Evolutionary conservation across 2,888 invertebrate genomes (phyloP).

Genomic region (Watsonalla binaria): DNA sequence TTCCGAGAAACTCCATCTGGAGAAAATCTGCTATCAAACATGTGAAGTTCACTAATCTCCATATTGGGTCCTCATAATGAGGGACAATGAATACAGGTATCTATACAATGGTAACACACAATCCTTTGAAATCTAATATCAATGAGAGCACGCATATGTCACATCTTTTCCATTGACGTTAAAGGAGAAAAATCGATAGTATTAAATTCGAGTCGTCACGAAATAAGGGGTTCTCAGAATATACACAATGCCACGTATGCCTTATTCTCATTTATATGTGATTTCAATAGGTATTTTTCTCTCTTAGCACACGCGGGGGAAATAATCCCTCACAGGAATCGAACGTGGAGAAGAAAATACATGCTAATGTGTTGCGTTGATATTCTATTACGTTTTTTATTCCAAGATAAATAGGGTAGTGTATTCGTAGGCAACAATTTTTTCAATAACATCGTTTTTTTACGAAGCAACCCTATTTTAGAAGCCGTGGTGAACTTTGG

Average conservation of each 20-base stretch:
- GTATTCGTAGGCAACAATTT: no score
- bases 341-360: slow-evolving; percentile 14
- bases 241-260: slow-evolving; percentile 40
- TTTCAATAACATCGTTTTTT: no score
- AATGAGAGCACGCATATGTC: slow-evolving; percentile 7
- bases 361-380: slow-evolving; percentile 5
- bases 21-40: no score
- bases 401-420: background rate
- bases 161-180: slow-evolving; percentile 7
- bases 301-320: slow-evolving; percentile 18
- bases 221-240: slow-evolving; percentile 43
- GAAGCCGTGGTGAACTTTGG: no score
- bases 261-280: slow-evolving; percentile 47
- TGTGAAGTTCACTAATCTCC: no score
- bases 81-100: no score
- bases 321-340: slow-evolving; percentile 24
- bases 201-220: slow-evolving; percentile 45
- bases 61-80: no score
- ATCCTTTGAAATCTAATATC: no score
- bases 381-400: slow-evolving; percentile 1
- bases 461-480: no score
- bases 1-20: no score
- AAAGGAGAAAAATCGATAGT: slow-evolving; percentile 39
- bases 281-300: slow-evolving; percentile 32
- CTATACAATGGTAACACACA: no score